Conservation (phyloP, 2,797 vertebrate species). For the Pangasius djambal region DNA sequence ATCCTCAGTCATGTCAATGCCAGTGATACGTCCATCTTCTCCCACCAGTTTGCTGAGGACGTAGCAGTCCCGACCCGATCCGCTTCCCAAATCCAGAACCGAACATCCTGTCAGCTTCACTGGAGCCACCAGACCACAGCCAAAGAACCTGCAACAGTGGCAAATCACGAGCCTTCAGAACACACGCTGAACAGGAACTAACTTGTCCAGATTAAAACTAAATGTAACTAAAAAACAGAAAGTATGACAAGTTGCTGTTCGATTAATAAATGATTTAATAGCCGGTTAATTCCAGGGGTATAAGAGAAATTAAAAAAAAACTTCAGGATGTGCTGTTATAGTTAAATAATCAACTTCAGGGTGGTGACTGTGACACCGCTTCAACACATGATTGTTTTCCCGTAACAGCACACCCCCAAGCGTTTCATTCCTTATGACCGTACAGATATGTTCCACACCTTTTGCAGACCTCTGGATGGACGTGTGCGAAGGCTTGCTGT, state of each 20-base stretch:
- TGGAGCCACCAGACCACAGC: constrained; percentile 85
- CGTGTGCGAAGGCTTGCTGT: constrained; percentile 65
- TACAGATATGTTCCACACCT: constrained; percentile 57
- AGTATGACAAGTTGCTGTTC: not conserved
- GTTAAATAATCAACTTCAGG: not conserved
- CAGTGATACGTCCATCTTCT: constrained; percentile 76
- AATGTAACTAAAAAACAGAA: not conserved
- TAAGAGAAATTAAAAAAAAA: not conserved
- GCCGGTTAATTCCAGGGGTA: not conserved
- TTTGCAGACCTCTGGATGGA: constrained; percentile 74
- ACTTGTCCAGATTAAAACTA: not conserved
- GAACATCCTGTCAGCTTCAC: constrained; percentile 77
- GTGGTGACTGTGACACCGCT: not conserved
- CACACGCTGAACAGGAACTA: not conserved
- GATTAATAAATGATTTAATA: not conserved
- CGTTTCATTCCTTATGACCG: not conserved
- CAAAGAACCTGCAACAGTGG: constrained; percentile 79
- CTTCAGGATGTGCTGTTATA: not conserved
- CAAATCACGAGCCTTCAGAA: not conserved
- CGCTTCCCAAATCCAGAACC: constrained; percentile 86
- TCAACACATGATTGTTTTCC: not conserved
- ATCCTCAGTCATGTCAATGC: constrained; percentile 83
- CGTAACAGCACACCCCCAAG: not conserved
- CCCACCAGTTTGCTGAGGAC: constrained; percentile 85
- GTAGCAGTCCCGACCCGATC: constrained; percentile 85